These are phyloP conservation scores for Trididemnum clinides DNA, from an alignment of 23 tunicate species.

Conservation along the genomic window DNA sequence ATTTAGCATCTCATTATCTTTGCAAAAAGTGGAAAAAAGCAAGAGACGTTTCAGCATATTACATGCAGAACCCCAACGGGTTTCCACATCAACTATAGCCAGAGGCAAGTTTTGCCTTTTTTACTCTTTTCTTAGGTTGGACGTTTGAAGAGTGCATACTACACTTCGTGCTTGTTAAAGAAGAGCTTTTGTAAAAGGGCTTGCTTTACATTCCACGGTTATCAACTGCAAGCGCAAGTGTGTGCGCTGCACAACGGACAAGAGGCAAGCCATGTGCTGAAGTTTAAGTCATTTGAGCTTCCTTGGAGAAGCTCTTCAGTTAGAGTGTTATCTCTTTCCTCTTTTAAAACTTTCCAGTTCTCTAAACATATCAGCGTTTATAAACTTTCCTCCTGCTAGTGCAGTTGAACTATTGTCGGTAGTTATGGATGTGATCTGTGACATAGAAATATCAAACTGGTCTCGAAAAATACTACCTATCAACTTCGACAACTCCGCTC, in stretches of 20 bases:
- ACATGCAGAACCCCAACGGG: neutral
- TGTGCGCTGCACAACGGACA: constrained; percentile 1
- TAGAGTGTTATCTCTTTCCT: neutral
- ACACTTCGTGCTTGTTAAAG: too few relatives aligned
- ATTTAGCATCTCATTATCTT: neutral
- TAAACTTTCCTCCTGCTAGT: neutral
- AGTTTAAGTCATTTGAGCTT: neutral
- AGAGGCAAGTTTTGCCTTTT: neutral
- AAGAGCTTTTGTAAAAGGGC: neutral
- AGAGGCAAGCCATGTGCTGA: neutral
- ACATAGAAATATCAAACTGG: neutral
- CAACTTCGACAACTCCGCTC: neutral
- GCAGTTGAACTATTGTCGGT: neutral
- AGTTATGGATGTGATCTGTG: neutral
- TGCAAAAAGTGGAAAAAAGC: neutral
- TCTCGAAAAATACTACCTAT: neutral
- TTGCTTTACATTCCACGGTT: neutral
- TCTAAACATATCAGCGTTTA: neutral
- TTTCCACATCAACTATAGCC: neutral
- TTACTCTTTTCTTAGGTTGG: too few relatives aligned
- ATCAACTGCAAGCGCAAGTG: too few relatives aligned
- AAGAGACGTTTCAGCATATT: neutral
- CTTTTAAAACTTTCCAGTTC: too few relatives aligned
- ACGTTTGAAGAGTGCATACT: too few relatives aligned
- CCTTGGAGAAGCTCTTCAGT: neutral